phyloP scores from a whole-genome alignment of 2,888 invertebrate species.

The Holacanthella duospinosa region DNA sequence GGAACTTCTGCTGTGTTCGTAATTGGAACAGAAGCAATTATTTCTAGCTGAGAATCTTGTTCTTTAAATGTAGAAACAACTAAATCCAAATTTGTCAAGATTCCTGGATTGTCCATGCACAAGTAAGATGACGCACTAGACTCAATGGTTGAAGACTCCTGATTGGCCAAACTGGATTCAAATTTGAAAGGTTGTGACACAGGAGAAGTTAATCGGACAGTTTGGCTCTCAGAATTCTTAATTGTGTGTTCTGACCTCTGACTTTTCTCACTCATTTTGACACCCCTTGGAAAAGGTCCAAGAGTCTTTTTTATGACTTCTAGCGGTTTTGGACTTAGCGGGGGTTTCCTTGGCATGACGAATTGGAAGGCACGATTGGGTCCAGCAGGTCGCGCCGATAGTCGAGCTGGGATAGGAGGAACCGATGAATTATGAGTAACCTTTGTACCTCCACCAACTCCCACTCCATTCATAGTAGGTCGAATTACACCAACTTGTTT shows the following conservation, averaged over 20 bases:
- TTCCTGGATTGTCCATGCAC: too few relatives aligned
- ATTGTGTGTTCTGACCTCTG: not conserved
- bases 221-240: not conserved
- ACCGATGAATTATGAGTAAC: not conserved
- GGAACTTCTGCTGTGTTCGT: not conserved
- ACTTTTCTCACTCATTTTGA: constrained; percentile 9
- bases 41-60: not conserved
- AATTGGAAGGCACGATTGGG: constrained; percentile 12
- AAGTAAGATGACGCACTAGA: not conserved
- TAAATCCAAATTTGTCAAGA: too few relatives aligned
- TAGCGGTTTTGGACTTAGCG: constrained; percentile 34
- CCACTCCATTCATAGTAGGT: constrained; percentile 41
- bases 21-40: not conserved
- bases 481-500: constrained; percentile 49
- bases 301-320: not conserved
- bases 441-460: too few relatives aligned
- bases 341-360: constrained; percentile 15
- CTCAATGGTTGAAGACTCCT: not conserved
- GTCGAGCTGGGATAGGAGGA: not conserved
- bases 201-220: not conserved
- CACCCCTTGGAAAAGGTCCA: constrained; percentile 27
- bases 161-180: not conserved
- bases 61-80: not conserved
- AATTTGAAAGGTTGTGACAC: not conserved
- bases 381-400: constrained; percentile 9